Base-by-base conservation (phyloP, 2,797 vertebrate species). In the Crax fasciolata region DNA sequence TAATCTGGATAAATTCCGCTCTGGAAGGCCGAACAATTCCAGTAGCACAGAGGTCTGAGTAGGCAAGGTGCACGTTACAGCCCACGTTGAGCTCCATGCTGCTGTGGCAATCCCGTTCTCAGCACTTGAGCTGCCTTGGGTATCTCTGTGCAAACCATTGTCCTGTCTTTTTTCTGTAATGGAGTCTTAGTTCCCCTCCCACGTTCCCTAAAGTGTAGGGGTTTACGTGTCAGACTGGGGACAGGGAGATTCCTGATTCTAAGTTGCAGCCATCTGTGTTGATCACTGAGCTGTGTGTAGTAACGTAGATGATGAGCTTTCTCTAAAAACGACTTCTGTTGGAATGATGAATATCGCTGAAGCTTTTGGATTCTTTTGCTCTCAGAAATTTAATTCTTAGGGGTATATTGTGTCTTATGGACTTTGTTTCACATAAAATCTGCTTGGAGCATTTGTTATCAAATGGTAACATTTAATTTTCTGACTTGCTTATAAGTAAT, bases 261-360 rank as follows among this genome's bases (percentile, higher is more conserved):
- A 49, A 59, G 52, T 71, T 72, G 38, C 21, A 35, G 0, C 46
- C 0, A 0, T 77, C 1, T 0, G 10, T 46, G 28, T 72, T 82
- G n/a, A 41, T 72, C 66, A 15, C 15, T 77, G 38, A 67, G 24
- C n/a, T 62, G 14, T 67, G 18, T 82, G 28, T 25, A 57, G 5
- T 54, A 61, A 52, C 27, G 25, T 27, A 65, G 57, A 49, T 76
- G 8, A 55, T 65, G 49, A 75, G 12, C n/a, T 75, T 55, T 79
- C 68, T 66, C 23, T 41, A 13, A 74, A 67, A 67, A 48, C 44
- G 51, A 0, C 39, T 67, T 35, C 38, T 88, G 17, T 63, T 84
- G 35, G n/a, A 55, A 41, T 57, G 48, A 54, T 59, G 43, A 71
- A 32, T 81, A 57, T 43, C 1, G 20, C 30, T 52, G 43, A 57